Evolutionary conservation across 92 coral and sea anemone genomes (phyloP), one percentile per base, ranked within the genome.

Genomic region (Siderastrea radians): DNA sequence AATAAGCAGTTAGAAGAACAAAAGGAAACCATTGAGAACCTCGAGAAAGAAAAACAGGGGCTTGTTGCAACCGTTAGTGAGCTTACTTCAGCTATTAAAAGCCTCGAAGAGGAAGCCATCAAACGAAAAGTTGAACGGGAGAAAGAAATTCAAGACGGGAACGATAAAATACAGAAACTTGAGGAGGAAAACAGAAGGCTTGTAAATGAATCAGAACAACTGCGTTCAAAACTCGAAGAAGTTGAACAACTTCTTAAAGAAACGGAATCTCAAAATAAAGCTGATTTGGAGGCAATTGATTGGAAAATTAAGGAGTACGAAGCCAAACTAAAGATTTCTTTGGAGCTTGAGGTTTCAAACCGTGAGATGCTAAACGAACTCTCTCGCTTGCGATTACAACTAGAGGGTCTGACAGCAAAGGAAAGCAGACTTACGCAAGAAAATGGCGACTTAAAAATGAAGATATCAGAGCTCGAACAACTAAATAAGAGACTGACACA

Each of bases 261-360:
- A 43, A 78, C 19, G 5, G 84, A 73, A 66, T 49, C 43, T 13
- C 51, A 86, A 86, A 16, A 77, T 74, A 50, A 77, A 55, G 53
- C 82, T 10, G 52, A 55, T 16, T 50, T 81, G 69, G 78, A 71
- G 8, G 50, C 60, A 49, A 74, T 71, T 77, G 80, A 81, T 15
- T 51, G 78, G 76, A 89, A 64, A 89, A 89, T 60, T 67, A 77
- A 16, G 82, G 80, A 64, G 55, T 89, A 53, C 43, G 88, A 77
- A 79, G 38, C 44, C 79, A 92, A 81, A 71, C 62, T 62, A 70
- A 80, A 75, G 48, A 78, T 12, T 68, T 84, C 15, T 52, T 58
- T 53, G 61, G 91, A 86, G 59, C 86, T 92, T 2, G 93, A 92
- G 68, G 77, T 81, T 70, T 74, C 86, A 15, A 92, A 92, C 68